phyloP scores from a whole-genome alignment of 2,797 vertebrate genomes.

The Epinephelus malabaricus region DNA sequence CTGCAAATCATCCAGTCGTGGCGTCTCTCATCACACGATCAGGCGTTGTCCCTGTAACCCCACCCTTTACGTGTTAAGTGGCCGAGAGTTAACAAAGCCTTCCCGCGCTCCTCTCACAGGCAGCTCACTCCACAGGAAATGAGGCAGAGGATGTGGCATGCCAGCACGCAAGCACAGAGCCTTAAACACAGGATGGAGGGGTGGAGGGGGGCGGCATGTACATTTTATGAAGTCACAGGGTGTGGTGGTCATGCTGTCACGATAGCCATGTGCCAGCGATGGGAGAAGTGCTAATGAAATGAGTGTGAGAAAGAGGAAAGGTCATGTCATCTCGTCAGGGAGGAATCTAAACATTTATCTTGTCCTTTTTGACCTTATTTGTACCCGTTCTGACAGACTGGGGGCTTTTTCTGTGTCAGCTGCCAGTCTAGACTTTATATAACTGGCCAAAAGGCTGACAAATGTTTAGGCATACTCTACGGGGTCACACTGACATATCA shows the following conservation, averaged over 20 bases:
- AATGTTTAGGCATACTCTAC: not conserved
- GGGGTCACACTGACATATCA: not conserved
- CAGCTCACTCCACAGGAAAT: conserved; percentile 78
- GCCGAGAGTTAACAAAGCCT: conserved; percentile 55
- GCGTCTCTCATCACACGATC: conserved; percentile 29
- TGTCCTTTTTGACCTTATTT: conserved; percentile 10
- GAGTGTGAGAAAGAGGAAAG: conserved; percentile 26
- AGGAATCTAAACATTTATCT: conserved; percentile 45
- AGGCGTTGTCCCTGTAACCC: conserved; percentile 18
- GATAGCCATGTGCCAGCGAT: conserved; percentile 31
- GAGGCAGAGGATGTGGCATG: conserved; percentile 78
- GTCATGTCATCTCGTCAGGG: conserved; percentile 11
- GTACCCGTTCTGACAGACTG: not conserved
- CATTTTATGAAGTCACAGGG: conserved; percentile 52
- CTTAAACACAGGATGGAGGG: conserved; percentile 63
- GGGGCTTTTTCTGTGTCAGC: not conserved
- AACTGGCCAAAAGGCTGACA: not conserved
- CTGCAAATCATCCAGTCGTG: conserved; percentile 5
- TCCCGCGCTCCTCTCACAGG: conserved; percentile 46
- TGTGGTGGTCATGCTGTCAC: conserved; percentile 34
- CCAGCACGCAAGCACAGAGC: conserved; percentile 53
- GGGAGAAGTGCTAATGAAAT: not conserved
- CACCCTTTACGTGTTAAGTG: conserved; percentile 37
- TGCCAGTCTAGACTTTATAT: not conserved
- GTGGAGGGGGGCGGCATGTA: conserved; percentile 35